Evolutionary conservation across 2,113 vertebrate species (phyloP), one percentile per base, ranked within the genome.

Genomic region (Nesoenas mayeri): DNA sequence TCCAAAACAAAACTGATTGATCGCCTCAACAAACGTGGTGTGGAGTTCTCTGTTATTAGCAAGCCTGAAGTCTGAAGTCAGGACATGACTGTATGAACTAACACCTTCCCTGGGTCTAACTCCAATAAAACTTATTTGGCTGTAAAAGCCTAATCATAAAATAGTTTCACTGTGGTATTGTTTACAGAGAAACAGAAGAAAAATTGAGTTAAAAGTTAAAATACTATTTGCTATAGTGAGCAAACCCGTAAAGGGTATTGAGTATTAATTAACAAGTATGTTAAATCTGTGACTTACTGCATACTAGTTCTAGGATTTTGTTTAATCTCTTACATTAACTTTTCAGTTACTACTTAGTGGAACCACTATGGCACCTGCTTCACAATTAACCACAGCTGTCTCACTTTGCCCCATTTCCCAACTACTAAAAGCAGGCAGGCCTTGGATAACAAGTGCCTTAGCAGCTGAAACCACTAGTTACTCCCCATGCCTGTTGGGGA

Each of bases 31-130:
- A 98, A 98, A 73, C 97, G 94, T 22, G 99, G 99, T 85, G 97
- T 99, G 95, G 98, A 98, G 93, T 99, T 99, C 96, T 98, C 98
- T 61, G 98, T 99, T 89, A 97, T 98, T 89, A 98, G 97, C 93
- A 98, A 98, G 86, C 96, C 98, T 56, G 98, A 98, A 97, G 96
- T 93, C 91, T 98, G 94, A 98, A 81, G 57, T 72, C 44, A 75
- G 70, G 65, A 53, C 1, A 9, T 67, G 62, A 82, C 56, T 89
- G 31, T 66, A 74, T 75, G 36, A 95, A 81, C 80, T 96, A 95
- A 94, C 28, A 79, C 14, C 70, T 87, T 96, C 81, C 92, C 51
- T 93, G 87, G 26, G 25, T 90, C 69, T 96, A 85, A 91, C 77
- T 77, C 40, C 26, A 96, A 66, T 91, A 94, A 92, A 93, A 84